A percentile compares a stretch with the other conserved stretches of the same genome.
phyloP scores from a whole-genome alignment of 2,797 vertebrate genomes.

The Acanthurus lineatus region DNA sequence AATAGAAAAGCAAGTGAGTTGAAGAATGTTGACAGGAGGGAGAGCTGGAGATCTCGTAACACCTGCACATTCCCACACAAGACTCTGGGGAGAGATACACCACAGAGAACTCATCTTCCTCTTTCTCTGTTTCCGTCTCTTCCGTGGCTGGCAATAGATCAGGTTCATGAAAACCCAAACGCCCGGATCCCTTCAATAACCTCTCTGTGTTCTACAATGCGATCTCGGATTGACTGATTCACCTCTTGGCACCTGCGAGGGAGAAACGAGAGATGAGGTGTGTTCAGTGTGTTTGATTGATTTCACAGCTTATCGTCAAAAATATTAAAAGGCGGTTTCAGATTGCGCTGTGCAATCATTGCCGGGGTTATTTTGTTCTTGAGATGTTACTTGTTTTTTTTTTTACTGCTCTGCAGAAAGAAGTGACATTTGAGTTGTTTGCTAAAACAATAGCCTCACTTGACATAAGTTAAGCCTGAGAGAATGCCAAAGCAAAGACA shows the following conservation, averaged over 20 bases:
- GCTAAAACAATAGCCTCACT: constrained; percentile 50
- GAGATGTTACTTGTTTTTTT: not conserved
- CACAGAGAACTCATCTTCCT: constrained; percentile 58
- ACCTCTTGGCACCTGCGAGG: constrained; percentile 22
- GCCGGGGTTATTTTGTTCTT: not conserved
- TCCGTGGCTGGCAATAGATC: constrained; percentile 64
- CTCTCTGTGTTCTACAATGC: constrained; percentile 54
- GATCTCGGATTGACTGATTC: constrained; percentile 61
- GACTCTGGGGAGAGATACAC: constrained; percentile 65
- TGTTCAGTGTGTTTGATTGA: constrained; percentile 19
- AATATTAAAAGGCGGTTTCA: not conserved
- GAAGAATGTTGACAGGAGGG: constrained; percentile 43
- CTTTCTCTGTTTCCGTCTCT: constrained; percentile 33
- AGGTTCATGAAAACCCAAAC: constrained; percentile 48
- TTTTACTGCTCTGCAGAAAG: constrained; percentile 8
- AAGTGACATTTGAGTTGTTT: constrained; percentile 47
- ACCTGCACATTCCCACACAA: constrained; percentile 61
- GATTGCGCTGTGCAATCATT: not conserved
- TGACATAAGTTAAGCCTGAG: constrained; percentile 61
- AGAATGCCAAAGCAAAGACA: constrained; percentile 65
- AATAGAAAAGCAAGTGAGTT: constrained; percentile 22
- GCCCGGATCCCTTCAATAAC: constrained; percentile 63
- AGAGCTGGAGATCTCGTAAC: constrained; percentile 61
- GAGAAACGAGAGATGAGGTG: not conserved
- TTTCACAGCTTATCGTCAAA: constrained; percentile 34